Percentiles rank a stretch among this genome's conserved stretches.
These are phyloP conservation scores for Monarcha castaneiventris DNA, from an alignment of 2,113 vertebrate species.

Conservation along the genomic window DNA sequence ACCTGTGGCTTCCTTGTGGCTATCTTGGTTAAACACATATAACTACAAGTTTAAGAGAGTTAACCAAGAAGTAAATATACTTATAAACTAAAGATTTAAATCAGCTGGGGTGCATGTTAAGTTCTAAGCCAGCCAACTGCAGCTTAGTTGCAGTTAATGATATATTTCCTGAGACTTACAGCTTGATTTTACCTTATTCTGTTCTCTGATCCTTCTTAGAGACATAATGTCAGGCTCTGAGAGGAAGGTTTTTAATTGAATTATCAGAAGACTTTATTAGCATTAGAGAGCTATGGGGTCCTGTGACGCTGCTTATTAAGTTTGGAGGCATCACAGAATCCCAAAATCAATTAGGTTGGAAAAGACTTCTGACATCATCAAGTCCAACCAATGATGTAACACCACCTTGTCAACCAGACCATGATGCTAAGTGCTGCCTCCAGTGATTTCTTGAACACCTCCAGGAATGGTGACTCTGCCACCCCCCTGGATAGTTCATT, in stretches of 20 bases:
- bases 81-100: not conserved
- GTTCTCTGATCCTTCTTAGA: not conserved
- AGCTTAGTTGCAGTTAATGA: not conserved
- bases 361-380: not conserved
- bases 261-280: not conserved
- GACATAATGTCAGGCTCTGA: not conserved
- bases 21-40: not conserved
- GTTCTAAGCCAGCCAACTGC: not conserved
- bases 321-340: not conserved
- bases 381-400: not conserved
- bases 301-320: not conserved
- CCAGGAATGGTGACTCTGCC: not conserved
- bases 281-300: not conserved
- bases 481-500: not conserved
- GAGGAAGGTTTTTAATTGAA: not conserved
- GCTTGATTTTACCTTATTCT: not conserved
- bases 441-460: not conserved
- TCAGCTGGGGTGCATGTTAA: not conserved
- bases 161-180: not conserved
- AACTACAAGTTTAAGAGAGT: not conserved
- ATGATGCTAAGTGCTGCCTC: not conserved
- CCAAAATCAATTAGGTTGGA: not conserved
- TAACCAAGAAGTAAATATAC: not conserved
- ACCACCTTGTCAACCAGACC: not conserved
- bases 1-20: not conserved